A percentile compares a stretch with the other conserved stretches of the same genome.
Conservation (phyloP, 2,113 vertebrate genomes). For the Dicerorhinus sumatrensis region DNA sequence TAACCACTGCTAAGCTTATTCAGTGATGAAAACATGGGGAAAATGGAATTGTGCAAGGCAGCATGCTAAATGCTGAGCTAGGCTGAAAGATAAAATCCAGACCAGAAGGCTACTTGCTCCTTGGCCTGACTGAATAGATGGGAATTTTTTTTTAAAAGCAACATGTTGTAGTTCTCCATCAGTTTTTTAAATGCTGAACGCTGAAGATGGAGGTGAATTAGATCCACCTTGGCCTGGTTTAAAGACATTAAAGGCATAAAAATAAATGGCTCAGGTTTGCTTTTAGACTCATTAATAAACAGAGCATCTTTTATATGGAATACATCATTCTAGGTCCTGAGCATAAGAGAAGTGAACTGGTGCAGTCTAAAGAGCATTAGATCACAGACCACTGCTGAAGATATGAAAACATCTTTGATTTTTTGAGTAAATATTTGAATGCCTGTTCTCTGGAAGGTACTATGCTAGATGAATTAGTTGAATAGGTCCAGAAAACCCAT, state of each 20-base stretch:
- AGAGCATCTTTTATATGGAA: neutral
- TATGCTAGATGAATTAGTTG: conserved; percentile 3
- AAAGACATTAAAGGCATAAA: conserved; percentile 33
- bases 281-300: conserved; percentile 37
- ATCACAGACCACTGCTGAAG: conserved; percentile 14
- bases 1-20: neutral
- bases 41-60: neutral
- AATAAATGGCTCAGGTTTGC: conserved; percentile 2
- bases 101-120: neutral
- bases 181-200: conserved; percentile 49
- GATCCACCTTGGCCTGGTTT: neutral
- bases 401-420: neutral
- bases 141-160: neutral
- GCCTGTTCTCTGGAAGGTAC: neutral
- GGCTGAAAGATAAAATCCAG: neutral
- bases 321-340: conserved; percentile 18
- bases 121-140: conserved; percentile 16
- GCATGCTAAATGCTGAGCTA: conserved; percentile 10
- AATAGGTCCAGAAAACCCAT: neutral
- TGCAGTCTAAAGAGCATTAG: neutral
- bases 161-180: neutral
- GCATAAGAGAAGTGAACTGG: neutral
- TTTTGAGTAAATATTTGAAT: conserved; percentile 60
- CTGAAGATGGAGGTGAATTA: conserved; percentile 3
- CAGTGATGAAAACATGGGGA: neutral